phyloP scores from a whole-genome alignment of 37 sponge, comb jelly and placozoan genomes.

The Theonella swinhoei region DNA sequence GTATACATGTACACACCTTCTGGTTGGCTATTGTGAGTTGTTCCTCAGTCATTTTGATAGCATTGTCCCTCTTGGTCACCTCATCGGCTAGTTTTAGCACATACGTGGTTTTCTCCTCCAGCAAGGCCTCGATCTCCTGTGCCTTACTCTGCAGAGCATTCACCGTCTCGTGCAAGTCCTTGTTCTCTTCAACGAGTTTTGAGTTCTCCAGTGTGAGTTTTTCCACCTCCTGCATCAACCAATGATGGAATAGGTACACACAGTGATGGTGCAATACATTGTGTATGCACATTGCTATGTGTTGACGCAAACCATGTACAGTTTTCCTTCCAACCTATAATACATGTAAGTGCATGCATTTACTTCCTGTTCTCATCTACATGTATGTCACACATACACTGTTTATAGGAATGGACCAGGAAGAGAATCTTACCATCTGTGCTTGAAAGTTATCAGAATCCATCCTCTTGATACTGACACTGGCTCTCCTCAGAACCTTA shows the following conservation, averaged over 20 bases:
- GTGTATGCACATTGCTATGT: background rate
- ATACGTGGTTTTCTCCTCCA: constrained; percentile 26
- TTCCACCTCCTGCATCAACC: constrained; percentile 40
- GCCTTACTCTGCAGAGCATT: constrained; percentile 2
- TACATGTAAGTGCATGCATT: too few relatives aligned
- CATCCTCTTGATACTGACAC: constrained; percentile 28
- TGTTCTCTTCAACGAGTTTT: constrained; percentile 45
- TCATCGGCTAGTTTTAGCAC: background rate
- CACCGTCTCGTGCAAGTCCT: constrained; percentile 20
- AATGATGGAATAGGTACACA: background rate
- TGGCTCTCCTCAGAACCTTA: constrained; percentile 49
- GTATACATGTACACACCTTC: too few relatives aligned
- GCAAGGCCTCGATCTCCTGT: background rate
- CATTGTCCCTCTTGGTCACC: too few relatives aligned
- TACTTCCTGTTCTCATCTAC: too few relatives aligned
- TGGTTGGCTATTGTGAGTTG: too few relatives aligned
- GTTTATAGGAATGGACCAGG: too few relatives aligned
- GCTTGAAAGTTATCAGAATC: constrained; percentile 2
- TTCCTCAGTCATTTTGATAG: too few relatives aligned
- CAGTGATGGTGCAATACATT: background rate
- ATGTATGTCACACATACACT: too few relatives aligned
- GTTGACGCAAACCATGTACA: too few relatives aligned
- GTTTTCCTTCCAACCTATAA: too few relatives aligned
- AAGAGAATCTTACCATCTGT: constrained; percentile 34
- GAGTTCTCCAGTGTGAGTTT: constrained; percentile 60